Evolutionary conservation across 2,888 invertebrate genomes (phyloP).

Genomic region (Cylindroiulus punctatus): DNA sequence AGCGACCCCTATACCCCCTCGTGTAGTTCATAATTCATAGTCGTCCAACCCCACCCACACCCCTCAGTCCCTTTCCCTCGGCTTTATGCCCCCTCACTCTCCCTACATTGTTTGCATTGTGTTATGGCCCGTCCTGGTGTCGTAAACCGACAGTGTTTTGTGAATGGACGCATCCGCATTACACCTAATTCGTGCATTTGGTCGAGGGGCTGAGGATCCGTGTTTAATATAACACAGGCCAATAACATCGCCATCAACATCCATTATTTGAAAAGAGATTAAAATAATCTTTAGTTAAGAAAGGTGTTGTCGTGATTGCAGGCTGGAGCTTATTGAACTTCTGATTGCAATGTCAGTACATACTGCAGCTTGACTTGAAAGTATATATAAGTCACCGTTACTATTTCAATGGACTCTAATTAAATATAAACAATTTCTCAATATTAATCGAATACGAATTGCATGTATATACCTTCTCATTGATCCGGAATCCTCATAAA

Average conservation of each 20-base stretch:
- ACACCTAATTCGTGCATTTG: background rate
- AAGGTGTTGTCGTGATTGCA: background rate
- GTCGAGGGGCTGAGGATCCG: background rate
- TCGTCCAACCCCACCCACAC: background rate
- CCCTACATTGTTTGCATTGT: constrained; percentile 39
- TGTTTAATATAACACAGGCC: background rate
- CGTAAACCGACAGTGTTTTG: background rate
- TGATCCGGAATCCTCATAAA: no score
- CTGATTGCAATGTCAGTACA: background rate
- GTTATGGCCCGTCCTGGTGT: background rate
- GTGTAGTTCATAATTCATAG: constrained; percentile 31
- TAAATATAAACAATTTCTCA: no score
- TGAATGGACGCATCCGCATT: background rate
- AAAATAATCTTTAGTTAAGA: background rate
- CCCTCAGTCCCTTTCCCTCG: background rate
- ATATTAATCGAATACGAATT: no score
- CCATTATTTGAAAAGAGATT: constrained; percentile 23
- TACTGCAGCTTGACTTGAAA: background rate
- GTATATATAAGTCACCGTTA: no score
- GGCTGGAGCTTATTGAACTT: no score
- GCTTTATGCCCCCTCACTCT: constrained; percentile 26
- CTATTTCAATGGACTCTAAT: no score
- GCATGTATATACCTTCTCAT: no score
- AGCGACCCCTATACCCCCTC: constrained; percentile 30
- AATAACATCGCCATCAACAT: constrained; percentile 22